Conservation (phyloP, 2,797 vertebrate genomes). For the Adrianichthys oophorus region DNA sequence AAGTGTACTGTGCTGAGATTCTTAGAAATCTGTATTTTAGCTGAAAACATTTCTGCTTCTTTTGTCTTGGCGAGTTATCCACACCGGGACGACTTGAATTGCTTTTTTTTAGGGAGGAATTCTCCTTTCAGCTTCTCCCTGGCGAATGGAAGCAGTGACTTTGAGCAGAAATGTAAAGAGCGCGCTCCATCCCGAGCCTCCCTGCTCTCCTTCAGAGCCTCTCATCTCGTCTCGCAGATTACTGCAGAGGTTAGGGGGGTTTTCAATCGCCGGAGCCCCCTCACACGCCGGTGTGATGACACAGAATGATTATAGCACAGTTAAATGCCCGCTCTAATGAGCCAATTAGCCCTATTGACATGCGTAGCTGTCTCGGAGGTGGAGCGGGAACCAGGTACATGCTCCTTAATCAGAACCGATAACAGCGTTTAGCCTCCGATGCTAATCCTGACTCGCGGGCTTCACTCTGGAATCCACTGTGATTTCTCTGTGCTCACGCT, state of each 20-base stretch:
- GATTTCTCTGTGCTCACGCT: conserved; percentile 61
- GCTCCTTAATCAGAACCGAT: conserved; percentile 77
- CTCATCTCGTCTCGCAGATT: conserved; percentile 43
- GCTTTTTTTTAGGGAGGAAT: background rate
- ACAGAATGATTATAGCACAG: conserved; percentile 73
- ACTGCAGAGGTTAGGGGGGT: conserved; percentile 60
- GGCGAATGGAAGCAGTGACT: background rate
- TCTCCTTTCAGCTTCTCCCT: background rate
- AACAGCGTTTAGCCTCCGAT: conserved; percentile 73
- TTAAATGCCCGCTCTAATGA: conserved; percentile 80
- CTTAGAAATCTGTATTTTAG: too few species aligned
- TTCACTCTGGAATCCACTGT: conserved; percentile 58
- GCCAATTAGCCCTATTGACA: conserved; percentile 81
- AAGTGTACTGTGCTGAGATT: too few species aligned
- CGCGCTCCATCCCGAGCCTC: conserved; percentile 10
- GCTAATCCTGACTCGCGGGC: conserved; percentile 68
- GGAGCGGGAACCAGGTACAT: conserved; percentile 66
- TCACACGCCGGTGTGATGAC: conserved; percentile 73
- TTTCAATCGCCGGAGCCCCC: conserved; percentile 60
- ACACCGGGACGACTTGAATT: too few species aligned
- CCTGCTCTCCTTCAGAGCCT: conserved; percentile 26
- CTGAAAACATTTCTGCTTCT: background rate
- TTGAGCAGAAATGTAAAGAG: conserved; percentile 5
- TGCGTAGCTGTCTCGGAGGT: conserved; percentile 74
- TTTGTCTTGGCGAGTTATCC: background rate